Conservation (phyloP, 2,113 vertebrate species). For the Bos indicus region DNA sequence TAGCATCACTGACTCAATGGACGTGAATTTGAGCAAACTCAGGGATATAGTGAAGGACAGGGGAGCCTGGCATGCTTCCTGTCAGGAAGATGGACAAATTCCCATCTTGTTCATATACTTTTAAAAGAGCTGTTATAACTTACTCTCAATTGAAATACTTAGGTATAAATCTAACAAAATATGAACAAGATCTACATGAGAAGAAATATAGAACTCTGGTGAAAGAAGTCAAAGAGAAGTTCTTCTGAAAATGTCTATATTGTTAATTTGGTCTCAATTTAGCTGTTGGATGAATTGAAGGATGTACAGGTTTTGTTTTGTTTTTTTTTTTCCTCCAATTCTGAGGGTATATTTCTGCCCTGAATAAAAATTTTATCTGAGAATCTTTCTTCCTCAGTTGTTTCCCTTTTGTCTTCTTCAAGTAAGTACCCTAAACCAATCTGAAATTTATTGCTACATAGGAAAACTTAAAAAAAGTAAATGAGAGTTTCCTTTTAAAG, state of each 20-base stretch:
- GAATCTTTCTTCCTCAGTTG: neutral
- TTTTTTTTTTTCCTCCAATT: neutral
- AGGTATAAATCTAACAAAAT: neutral
- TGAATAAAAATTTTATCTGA: neutral
- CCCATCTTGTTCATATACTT: neutral
- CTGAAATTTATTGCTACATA: neutral
- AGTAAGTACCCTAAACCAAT: neutral
- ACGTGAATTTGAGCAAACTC: neutral
- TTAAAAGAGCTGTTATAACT: neutral
- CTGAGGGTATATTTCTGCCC: neutral
- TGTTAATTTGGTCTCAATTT: neutral
- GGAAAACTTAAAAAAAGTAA: neutral
- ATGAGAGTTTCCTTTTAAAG: neutral
- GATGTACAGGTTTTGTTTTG: neutral
- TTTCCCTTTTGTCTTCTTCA: neutral
- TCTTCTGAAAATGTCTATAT: neutral
- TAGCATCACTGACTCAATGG: neutral
- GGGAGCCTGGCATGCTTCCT: neutral
- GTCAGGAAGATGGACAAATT: neutral
- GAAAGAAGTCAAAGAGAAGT: neutral
- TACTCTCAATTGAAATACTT: neutral
- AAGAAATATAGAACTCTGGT: neutral
- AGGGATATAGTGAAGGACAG: neutral
- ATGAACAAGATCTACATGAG: neutral
- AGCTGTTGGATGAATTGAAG: neutral